phyloP scores from a whole-genome alignment of 2,888 invertebrate genomes.

The Tridacna gigas region DNA sequence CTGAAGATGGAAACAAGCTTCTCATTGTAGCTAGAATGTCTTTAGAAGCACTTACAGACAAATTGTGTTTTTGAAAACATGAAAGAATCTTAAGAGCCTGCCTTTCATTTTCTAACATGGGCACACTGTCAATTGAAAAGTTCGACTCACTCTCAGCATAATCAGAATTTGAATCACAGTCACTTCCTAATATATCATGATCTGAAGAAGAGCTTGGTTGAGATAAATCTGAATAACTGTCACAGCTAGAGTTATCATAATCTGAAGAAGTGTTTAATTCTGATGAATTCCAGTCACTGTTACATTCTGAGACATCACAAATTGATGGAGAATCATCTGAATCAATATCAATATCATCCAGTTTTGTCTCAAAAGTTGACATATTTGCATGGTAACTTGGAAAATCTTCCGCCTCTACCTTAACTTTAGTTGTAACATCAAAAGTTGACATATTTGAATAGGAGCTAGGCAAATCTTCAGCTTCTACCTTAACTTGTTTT shows the following conservation, averaged over 20 bases:
- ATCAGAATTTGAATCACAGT: slow-evolving; percentile 4
- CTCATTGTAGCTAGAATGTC: neutral
- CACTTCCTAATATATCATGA: slow-evolving; percentile 12
- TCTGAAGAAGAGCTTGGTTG: neutral
- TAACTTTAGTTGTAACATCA: neutral
- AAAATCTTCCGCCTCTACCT: neutral
- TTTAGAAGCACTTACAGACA: neutral
- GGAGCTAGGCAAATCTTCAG: neutral
- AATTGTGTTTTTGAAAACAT: slow-evolving; percentile 7
- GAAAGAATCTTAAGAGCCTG: slow-evolving; percentile 12
- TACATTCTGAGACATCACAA: slow-evolving; percentile 9
- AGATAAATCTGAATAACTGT: slow-evolving; percentile 4
- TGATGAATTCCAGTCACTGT: slow-evolving; percentile 23
- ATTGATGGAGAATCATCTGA: slow-evolving; percentile 1
- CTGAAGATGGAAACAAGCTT: neutral
- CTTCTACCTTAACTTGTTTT: neutral
- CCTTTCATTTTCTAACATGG: slow-evolving; percentile 17
- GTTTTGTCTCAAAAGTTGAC: neutral
- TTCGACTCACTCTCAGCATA: slow-evolving; percentile 15
- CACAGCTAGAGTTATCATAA: slow-evolving; percentile 19
- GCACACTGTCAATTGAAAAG: slow-evolving; percentile 4
- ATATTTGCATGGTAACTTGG: neutral
- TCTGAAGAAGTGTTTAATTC: slow-evolving; percentile 26
- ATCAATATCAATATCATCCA: slow-evolving; percentile 1
- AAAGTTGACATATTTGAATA: neutral